Conservation (phyloP, 2,797 vertebrate species). For the Oryzias dopingdopingensis region DNA sequence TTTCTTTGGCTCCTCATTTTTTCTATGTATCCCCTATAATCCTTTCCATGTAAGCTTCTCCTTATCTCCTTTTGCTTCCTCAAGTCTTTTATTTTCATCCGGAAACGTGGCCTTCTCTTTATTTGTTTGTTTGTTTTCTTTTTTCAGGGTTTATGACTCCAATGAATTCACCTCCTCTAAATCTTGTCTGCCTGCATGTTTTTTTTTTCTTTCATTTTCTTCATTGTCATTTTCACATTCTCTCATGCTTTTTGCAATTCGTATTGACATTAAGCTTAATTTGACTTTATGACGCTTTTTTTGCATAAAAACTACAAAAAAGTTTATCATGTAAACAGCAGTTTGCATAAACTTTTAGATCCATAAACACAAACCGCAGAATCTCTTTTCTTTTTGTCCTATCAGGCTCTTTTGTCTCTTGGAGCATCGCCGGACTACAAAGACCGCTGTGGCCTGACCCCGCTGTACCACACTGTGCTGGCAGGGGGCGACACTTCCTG, state of each 20-base stretch:
- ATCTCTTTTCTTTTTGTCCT: neutral
- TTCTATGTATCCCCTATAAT: neutral
- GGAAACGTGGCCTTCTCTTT: neutral
- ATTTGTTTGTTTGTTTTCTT: neutral
- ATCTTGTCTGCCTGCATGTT: neutral
- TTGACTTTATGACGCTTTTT: too few relatives aligned
- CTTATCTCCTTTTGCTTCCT: neutral
- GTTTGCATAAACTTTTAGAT: too few relatives aligned
- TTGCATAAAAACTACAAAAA: too few relatives aligned
- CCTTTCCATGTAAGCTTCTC: neutral
- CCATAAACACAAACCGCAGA: too few relatives aligned
- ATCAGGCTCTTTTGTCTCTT: slow-evolving; percentile 76
- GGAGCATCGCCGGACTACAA: slow-evolving; percentile 89
- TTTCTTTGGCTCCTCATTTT: neutral
- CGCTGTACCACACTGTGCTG: slow-evolving; percentile 90
- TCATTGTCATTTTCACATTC: neutral
- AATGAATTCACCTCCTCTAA: neutral
- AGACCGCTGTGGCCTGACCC: slow-evolving; percentile 88
- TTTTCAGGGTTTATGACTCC: neutral
- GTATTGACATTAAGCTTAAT: too few relatives aligned
- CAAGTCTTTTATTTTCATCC: neutral
- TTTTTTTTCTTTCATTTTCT: neutral
- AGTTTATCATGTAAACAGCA: too few relatives aligned
- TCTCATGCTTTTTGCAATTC: slow-evolving; percentile 17
- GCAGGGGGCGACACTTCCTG: slow-evolving; percentile 89